phyloP scores from a whole-genome alignment of 2,888 invertebrate species.

The Flabesymbios commensalis region DNA sequence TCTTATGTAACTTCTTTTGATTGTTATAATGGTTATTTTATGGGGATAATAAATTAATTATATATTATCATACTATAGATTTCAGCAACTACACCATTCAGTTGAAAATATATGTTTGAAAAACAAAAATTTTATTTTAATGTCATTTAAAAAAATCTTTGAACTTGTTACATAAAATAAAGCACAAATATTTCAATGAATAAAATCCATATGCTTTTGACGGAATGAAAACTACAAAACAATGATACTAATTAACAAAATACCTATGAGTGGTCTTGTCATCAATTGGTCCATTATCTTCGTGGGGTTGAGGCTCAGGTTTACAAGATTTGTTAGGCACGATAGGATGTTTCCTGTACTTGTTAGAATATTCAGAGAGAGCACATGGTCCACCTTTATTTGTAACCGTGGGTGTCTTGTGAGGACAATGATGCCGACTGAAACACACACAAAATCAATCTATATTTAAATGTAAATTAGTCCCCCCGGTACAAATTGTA shows the following conservation, averaged over 20 bases:
- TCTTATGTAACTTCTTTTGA: too few relatives aligned
- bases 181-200: neutral
- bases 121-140: too few relatives aligned
- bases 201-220: neutral
- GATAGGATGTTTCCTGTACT: slow-evolving; percentile 50
- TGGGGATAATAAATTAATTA: too few relatives aligned
- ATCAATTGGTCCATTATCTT: slow-evolving; percentile 41
- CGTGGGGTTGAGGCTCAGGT: slow-evolving; percentile 42
- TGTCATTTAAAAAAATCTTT: too few relatives aligned
- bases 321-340: slow-evolving; percentile 46
- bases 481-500: too few relatives aligned
- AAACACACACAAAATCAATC: too few relatives aligned
- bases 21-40: too few relatives aligned
- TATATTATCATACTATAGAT: too few relatives aligned
- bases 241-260: neutral
- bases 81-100: too few relatives aligned
- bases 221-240: neutral
- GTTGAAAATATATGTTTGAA: too few relatives aligned
- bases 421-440: slow-evolving; percentile 58
- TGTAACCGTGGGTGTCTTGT: slow-evolving; percentile 41
- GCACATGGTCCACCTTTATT: slow-evolving; percentile 43
- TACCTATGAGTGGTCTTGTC: slow-evolving; percentile 55
- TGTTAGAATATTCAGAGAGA: slow-evolving; percentile 53
- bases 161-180: too few relatives aligned
- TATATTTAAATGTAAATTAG: too few relatives aligned